Evolutionary conservation across 2,888 invertebrate genomes (phyloP).

Genomic region (Coenonympha arcania): DNA sequence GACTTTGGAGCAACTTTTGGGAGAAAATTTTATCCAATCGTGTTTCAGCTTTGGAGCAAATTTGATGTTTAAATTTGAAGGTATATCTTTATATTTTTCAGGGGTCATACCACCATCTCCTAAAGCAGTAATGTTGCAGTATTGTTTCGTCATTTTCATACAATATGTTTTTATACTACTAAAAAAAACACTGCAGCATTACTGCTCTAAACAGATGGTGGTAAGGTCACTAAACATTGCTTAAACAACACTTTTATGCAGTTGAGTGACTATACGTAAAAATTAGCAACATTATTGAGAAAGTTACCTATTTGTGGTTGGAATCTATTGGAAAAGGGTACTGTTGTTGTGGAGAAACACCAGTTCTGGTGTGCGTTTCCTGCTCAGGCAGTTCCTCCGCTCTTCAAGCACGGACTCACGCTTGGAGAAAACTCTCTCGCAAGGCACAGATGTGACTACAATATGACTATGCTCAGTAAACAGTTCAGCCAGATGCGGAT

Average conservation of each 20-base stretch:
- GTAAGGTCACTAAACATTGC: too few relatives aligned
- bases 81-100: not conserved
- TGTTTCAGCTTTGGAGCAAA: too few relatives aligned
- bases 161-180: too few relatives aligned
- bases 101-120: too few relatives aligned
- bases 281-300: not conserved
- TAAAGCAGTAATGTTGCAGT: too few relatives aligned
- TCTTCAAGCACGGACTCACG: too few relatives aligned
- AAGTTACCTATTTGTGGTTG: not conserved
- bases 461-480: slow-evolving; percentile 13
- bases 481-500: slow-evolving; percentile 20
- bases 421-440: slow-evolving; percentile 14
- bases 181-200: too few relatives aligned
- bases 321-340: not conserved
- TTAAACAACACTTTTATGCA: not conserved
- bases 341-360: slow-evolving; percentile 14
- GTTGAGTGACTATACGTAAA: too few relatives aligned
- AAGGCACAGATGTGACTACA: slow-evolving; percentile 19
- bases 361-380: slow-evolving; percentile 15
- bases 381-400: too few relatives aligned
- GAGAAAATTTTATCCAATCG: too few relatives aligned
- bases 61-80: not conserved
- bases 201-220: too few relatives aligned
- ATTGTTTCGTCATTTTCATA: not conserved
- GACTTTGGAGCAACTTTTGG: too few relatives aligned